phyloP scores from a whole-genome alignment of 1,140 invertebrate species.

The Scaptomyza pallida region DNA sequence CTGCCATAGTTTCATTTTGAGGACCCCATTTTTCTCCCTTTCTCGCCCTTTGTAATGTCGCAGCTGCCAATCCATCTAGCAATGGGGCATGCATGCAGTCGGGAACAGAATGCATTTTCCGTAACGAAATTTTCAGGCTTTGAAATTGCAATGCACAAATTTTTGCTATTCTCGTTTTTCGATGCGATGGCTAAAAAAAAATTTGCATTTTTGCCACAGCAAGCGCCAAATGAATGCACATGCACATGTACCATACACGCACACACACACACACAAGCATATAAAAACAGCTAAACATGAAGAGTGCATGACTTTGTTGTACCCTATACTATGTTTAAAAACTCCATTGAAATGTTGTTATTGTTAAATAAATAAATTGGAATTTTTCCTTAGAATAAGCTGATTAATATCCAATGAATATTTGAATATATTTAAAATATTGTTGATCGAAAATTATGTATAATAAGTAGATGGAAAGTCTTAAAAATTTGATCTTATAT shows the following conservation, averaged over 20 bases:
- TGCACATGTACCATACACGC: constrained; percentile 20
- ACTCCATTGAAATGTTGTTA: too few species aligned
- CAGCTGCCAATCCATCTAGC: constrained; percentile 62
- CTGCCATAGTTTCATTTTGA: constrained; percentile 30
- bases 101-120: constrained; percentile 70
- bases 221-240: constrained; percentile 64
- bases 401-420: too few species aligned
- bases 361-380: too few species aligned
- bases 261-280: constrained; percentile 40
- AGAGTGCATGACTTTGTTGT: neutral
- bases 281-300: neutral
- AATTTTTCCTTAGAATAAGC: too few species aligned
- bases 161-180: constrained; percentile 64
- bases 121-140: constrained; percentile 77
- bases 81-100: constrained; percentile 32
- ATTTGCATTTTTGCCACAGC: constrained; percentile 73
- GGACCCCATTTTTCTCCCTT: neutral
- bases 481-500: too few species aligned
- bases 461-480: too few species aligned
- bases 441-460: too few species aligned
- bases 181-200: constrained; percentile 63
- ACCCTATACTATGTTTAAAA: neutral
- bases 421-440: too few species aligned
- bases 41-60: constrained; percentile 46
- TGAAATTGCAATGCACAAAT: constrained; percentile 75